phyloP scores from a whole-genome alignment of 2,113 vertebrate species.

The Jaculus jaculus region DNA sequence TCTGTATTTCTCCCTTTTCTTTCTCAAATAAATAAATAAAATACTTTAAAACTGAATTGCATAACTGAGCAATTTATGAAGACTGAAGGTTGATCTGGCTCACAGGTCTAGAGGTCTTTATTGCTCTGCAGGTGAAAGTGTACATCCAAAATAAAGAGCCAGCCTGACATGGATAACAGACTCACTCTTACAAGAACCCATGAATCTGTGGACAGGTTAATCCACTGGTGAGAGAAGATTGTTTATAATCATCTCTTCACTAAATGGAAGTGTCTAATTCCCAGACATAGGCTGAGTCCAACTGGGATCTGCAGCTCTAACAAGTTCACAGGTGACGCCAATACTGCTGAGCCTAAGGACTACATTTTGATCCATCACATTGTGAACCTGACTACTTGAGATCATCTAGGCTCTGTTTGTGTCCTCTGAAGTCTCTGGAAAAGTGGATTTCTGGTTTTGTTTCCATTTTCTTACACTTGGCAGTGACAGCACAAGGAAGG shows the following conservation, averaged over 20 bases:
- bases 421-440: not conserved
- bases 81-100: not conserved
- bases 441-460: not conserved
- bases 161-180: not conserved
- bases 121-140: not conserved
- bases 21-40: too few relatives aligned
- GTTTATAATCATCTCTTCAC: not conserved
- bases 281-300: not conserved
- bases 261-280: not conserved
- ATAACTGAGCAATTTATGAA: not conserved
- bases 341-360: not conserved
- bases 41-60: not conserved
- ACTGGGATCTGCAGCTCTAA: not conserved
- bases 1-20: too few relatives aligned
- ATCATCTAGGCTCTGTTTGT: not conserved
- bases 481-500: not conserved
- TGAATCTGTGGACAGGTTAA: not conserved
- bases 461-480: not conserved
- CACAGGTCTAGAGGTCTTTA: not conserved
- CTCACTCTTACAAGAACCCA: not conserved
- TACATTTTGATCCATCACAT: not conserved
- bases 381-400: not conserved
- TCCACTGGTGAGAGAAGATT: not conserved
- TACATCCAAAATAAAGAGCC: not conserved
- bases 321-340: not conserved